A percentile compares a stretch with the other conserved stretches of the same genome.
Conservation (phyloP, 2,113 vertebrate species). For the Python bivittatus region DNA sequence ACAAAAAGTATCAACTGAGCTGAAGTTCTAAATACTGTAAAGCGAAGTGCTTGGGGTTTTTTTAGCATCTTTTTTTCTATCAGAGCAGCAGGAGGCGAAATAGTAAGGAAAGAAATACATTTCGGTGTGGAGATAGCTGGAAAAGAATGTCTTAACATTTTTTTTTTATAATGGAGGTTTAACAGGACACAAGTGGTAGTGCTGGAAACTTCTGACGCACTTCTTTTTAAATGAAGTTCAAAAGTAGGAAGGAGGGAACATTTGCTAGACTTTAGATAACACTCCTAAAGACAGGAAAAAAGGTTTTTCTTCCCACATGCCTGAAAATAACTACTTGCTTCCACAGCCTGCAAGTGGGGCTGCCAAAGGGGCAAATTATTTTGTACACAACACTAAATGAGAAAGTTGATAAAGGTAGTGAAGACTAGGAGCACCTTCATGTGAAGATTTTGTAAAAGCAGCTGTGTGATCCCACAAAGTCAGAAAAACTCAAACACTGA, state of each 20-base stretch:
- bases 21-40: not conserved
- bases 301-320: not conserved
- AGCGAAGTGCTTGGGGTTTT: not conserved
- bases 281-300: not conserved
- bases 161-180: not conserved
- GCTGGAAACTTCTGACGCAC: not conserved
- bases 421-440: not conserved
- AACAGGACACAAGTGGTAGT: not conserved
- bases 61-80: not conserved
- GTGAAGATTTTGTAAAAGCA: not conserved
- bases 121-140: not conserved
- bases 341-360: not conserved
- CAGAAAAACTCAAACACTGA: not conserved
- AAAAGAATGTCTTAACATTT: not conserved
- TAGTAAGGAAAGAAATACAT: not conserved
- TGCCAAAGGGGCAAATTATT: not conserved
- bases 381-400: not conserved
- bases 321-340: not conserved
- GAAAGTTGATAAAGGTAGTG: not conserved
- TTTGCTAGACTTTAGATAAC: not conserved
- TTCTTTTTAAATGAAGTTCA: not conserved
- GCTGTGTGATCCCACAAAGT: not conserved
- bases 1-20: not conserved
- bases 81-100: not conserved
- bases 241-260: not conserved